Percentiles rank a stretch among this genome's conserved stretches.
Evolutionary conservation across 2,888 invertebrate species (phyloP).

Genomic region (Rhyacophila evoluta): DNA sequence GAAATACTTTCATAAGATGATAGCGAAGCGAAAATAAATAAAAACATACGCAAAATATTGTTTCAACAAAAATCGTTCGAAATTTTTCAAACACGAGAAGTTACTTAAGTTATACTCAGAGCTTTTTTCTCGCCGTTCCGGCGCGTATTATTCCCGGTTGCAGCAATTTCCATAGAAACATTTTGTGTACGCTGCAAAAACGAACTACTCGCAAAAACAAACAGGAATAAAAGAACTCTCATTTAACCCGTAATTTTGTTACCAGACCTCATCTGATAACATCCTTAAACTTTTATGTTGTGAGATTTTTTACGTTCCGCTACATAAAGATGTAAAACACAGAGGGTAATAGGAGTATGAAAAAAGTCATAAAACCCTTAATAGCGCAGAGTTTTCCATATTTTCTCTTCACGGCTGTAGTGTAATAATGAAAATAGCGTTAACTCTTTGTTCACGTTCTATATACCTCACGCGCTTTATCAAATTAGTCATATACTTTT

Average conservation of each 20-base stretch:
- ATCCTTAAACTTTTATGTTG: slow-evolving; percentile 44
- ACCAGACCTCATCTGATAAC: slow-evolving; percentile 27
- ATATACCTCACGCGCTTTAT: not conserved
- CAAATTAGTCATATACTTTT: not conserved
- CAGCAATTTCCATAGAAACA: not conserved
- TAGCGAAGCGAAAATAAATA: too few species aligned
- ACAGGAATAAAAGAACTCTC: slow-evolving; percentile 24
- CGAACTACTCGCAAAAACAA: slow-evolving; percentile 16
- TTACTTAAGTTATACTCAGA: not conserved
- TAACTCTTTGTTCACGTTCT: slow-evolving; percentile 6
- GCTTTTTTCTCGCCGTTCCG: not conserved
- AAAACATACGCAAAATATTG: not conserved
- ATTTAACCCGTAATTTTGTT: slow-evolving; percentile 28
- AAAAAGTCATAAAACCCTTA: slow-evolving; percentile 44
- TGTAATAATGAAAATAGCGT: slow-evolving; percentile 20
- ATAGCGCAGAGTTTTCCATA: slow-evolving; percentile 40
- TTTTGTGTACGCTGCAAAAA: slow-evolving; percentile 3
- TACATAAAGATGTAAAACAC: slow-evolving; percentile 46
- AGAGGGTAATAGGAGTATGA: slow-evolving; percentile 35
- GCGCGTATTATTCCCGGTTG: not conserved
- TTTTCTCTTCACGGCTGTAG: slow-evolving; percentile 8
- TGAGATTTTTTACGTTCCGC: slow-evolving; percentile 39
- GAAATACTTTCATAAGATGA: too few species aligned
- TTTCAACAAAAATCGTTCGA: not conserved
- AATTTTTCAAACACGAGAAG: not conserved